Percentiles rank a stretch among this genome's conserved stretches.
Evolutionary conservation across 2,797 vertebrate genomes (phyloP).

Genomic region (Tenualosa ilisha): DNA sequence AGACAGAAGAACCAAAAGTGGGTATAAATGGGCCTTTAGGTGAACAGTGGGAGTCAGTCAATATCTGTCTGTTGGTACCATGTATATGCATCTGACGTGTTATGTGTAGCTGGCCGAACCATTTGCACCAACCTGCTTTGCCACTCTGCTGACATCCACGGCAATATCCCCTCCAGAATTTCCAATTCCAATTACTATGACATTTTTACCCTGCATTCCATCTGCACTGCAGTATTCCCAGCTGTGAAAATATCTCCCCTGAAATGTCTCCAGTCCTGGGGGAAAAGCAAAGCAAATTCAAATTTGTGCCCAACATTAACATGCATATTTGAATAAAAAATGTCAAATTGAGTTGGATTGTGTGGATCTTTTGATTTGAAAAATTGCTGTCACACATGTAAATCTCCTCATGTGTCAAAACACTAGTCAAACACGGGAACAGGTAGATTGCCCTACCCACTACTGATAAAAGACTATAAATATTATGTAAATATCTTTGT

Average conservation of each 20-base stretch:
- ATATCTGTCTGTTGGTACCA: too few species aligned
- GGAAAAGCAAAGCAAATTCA: too few species aligned
- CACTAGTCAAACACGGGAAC: not conserved
- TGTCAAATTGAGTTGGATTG: not conserved
- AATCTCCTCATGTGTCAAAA: not conserved
- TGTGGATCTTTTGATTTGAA: not conserved
- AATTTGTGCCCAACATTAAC: too few species aligned
- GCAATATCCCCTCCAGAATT: constrained; percentile 87
- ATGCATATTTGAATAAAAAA: too few species aligned
- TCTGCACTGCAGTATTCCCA: constrained; percentile 82
- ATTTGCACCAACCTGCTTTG: constrained; percentile 73
- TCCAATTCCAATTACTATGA: constrained; percentile 84
- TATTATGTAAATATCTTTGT: not conserved
- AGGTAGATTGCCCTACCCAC: not conserved
- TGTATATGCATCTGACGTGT: too few species aligned
- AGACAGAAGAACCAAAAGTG: too few species aligned
- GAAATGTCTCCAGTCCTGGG: constrained; percentile 79
- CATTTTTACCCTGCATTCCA: constrained; percentile 75
- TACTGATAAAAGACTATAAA: not conserved
- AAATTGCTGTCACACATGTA: too few species aligned
- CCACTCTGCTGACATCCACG: constrained; percentile 80
- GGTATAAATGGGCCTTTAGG: too few species aligned
- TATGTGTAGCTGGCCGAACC: too few species aligned
- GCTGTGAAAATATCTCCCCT: constrained; percentile 81
- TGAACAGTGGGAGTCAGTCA: too few species aligned